Evolutionary conservation across 2,113 vertebrate species (phyloP).

Genomic region (Mormyrus lacerda): DNA sequence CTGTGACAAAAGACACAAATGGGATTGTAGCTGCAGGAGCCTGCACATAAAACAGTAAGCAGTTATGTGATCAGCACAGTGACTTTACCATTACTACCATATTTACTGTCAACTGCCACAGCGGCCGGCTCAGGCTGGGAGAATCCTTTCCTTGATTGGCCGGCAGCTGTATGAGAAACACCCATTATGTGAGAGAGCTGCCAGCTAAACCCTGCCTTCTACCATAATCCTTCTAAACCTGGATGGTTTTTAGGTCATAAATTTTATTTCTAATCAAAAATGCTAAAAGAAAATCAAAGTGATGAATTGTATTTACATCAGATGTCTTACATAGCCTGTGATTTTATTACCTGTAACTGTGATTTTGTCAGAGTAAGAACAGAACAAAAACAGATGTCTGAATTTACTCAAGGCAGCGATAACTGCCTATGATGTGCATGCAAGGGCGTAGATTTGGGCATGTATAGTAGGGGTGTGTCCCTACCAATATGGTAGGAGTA

Average conservation of each 20-base stretch:
- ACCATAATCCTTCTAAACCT: neutral
- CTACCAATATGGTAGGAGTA: neutral
- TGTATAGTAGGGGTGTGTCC: neutral
- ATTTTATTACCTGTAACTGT: neutral
- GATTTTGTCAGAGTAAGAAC: neutral
- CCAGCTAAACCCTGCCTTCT: neutral
- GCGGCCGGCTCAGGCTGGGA: constrained; percentile 30
- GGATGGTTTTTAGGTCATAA: neutral
- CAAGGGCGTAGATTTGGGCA: neutral
- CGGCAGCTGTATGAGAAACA: constrained; percentile 38
- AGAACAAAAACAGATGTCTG: neutral
- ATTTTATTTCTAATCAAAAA: neutral
- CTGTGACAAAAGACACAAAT: constrained; percentile 23
- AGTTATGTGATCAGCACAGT: constrained; percentile 21
- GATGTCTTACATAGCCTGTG: neutral
- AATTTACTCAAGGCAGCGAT: neutral
- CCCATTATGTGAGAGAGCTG: constrained; percentile 19
- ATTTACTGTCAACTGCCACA: constrained; percentile 39
- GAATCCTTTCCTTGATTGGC: constrained; percentile 34
- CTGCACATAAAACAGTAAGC: constrained; percentile 22
- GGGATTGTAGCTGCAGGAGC: constrained; percentile 15
- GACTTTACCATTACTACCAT: constrained; percentile 41
- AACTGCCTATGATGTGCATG: neutral
- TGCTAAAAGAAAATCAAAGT: neutral
- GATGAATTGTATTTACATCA: neutral